Conservation (phyloP, 1,140 invertebrate genomes). For the Dufourea novaeangliae region DNA sequence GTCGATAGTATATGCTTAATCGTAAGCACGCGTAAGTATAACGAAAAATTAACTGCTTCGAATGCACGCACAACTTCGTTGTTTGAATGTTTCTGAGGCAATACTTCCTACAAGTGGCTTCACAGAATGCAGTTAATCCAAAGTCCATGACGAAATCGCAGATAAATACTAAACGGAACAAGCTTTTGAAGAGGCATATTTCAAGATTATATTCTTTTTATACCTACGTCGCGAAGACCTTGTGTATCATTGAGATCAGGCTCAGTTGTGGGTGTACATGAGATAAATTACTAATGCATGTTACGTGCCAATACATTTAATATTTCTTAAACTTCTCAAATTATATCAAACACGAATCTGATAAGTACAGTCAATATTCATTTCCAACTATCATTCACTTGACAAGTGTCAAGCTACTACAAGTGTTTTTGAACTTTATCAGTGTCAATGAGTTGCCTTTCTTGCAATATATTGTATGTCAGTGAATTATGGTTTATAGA, state of each 20-base stretch:
- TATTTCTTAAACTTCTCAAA: slow-evolving; percentile 1
- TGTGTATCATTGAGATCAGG: slow-evolving; percentile 4
- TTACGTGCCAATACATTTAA: background rate
- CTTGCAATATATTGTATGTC: background rate
- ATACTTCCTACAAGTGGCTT: slow-evolving; percentile 9
- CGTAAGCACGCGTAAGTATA: background rate
- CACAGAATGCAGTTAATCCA: slow-evolving; percentile 38
- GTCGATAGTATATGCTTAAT: background rate
- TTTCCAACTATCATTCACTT: background rate
- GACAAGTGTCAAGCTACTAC: background rate
- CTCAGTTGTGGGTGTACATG: slow-evolving; percentile 1
- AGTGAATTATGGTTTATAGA: background rate
- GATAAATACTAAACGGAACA: slow-evolving; percentile 20
- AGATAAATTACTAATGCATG: background rate
- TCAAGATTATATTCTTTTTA: background rate
- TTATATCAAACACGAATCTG: background rate
- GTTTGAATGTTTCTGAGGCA: slow-evolving; percentile 29
- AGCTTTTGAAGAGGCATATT: background rate
- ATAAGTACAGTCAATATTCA: slow-evolving; percentile 11
- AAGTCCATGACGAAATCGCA: slow-evolving; percentile 45
- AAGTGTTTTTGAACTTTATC: background rate
- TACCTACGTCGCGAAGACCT: background rate
- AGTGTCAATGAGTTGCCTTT: background rate
- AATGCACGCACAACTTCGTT: slow-evolving; percentile 4
- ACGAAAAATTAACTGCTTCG: background rate